These are phyloP conservation scores for Germaria angustata DNA, from an alignment of 2,888 invertebrate species.

Conservation along the genomic window DNA sequence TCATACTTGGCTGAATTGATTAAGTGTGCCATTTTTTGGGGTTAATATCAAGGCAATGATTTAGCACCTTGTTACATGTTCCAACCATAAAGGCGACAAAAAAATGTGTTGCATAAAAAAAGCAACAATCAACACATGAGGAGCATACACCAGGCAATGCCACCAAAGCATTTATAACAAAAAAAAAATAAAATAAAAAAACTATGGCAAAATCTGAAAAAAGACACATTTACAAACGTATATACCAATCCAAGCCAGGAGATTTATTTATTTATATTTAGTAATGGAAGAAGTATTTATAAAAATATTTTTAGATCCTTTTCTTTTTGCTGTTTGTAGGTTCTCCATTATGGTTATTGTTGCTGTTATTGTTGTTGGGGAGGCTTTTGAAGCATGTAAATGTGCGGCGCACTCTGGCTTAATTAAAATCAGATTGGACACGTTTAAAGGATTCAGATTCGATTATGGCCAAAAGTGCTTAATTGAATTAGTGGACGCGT, in stretches of 20 bases:
- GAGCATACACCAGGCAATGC: conserved; percentile 52
- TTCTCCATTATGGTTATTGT: conserved; percentile 4
- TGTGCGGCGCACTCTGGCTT: conserved; percentile 56
- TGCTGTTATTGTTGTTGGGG: not conserved
- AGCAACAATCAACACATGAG: conserved; percentile 40
- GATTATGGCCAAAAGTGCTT: conserved; percentile 70
- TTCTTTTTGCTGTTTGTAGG: conserved; percentile 16
- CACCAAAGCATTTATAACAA: conserved; percentile 48
- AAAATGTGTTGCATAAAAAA: not conserved
- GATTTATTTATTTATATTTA: conserved; percentile 43
- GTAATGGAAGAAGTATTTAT: conserved; percentile 46
- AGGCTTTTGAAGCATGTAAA: conserved; percentile 14
- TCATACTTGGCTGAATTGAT: conserved; percentile 73
- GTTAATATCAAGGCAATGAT: conserved; percentile 79
- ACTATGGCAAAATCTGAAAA: not conserved
- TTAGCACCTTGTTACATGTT: conserved; percentile 77
- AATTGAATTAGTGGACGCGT: conserved; percentile 77
- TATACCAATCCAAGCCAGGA: not conserved
- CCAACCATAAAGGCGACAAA: conserved; percentile 42
- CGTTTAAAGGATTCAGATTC: conserved; percentile 65
- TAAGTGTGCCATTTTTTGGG: conserved; percentile 79
- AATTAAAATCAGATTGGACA: conserved; percentile 70
- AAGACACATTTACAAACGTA: not conserved
- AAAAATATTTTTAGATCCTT: conserved; percentile 45
- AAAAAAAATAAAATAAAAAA: not conserved